Conservation (phyloP, 2,797 vertebrate genomes). For the Epinephelus coioides region DNA sequence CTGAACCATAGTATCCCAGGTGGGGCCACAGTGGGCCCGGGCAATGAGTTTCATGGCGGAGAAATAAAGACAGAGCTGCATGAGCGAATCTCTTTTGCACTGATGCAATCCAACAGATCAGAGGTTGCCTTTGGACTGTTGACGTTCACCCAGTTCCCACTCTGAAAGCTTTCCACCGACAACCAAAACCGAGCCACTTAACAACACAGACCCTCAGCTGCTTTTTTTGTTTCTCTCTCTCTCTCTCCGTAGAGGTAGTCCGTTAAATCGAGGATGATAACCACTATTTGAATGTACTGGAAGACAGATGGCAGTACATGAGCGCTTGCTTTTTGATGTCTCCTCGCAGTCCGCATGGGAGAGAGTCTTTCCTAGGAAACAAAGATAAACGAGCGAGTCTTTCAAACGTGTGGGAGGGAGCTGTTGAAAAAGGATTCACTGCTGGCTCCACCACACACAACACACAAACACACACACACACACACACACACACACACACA, state of each 20-base stretch:
- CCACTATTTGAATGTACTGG: conserved; percentile 79
- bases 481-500: conserved; percentile 32
- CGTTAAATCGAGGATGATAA: conserved; percentile 62
- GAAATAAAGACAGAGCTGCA: conserved; percentile 69
- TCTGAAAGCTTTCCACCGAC: conserved; percentile 71
- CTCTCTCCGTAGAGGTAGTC: conserved; percentile 44
- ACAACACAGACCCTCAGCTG: conserved; percentile 77
- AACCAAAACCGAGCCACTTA: conserved; percentile 79
- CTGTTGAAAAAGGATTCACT: conserved; percentile 63
- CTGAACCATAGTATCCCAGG: conserved; percentile 82
- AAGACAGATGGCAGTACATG: conserved; percentile 50
- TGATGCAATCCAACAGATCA: conserved; percentile 81
- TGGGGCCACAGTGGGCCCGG: conserved; percentile 56
- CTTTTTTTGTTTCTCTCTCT: conserved; percentile 42
- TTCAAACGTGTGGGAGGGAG: conserved; percentile 43
- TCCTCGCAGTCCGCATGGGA: conserved; percentile 40
- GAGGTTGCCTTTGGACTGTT: conserved; percentile 75
- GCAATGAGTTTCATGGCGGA: conserved; percentile 43
- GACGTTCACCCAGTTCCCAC: conserved; percentile 55
- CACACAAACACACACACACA: conserved; percentile 30
- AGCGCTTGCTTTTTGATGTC: conserved; percentile 39
- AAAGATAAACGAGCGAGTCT: conserved; percentile 41
- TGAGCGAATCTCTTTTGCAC: conserved; percentile 80
- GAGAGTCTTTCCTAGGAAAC: conserved; percentile 35
- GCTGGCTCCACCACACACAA: conserved; percentile 59